Conservation (phyloP, 2,113 vertebrate genomes). For the rabbit (Oryctolagus cuniculus) region DNA sequence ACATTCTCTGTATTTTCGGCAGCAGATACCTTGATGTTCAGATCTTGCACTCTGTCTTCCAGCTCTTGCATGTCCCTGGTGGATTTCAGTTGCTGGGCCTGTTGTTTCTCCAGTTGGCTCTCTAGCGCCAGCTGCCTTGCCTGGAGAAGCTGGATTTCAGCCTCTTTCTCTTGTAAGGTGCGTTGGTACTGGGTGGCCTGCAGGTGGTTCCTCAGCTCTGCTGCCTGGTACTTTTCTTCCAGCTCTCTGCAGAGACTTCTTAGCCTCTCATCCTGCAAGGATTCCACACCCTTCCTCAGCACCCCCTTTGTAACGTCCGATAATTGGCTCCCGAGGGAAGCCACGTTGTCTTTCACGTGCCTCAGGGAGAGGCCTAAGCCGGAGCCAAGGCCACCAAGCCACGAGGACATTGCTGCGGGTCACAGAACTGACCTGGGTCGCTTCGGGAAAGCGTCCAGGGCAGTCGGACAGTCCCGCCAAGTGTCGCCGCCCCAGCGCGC, state of each 20-base stretch:
- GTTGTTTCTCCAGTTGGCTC: slow-evolving; percentile 92
- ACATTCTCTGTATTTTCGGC: slow-evolving; percentile 77
- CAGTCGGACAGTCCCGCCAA: not conserved
- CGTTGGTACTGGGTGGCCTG: slow-evolving; percentile 90
- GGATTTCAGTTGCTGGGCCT: slow-evolving; percentile 84
- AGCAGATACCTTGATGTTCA: slow-evolving; percentile 85
- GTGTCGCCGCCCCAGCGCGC: not conserved
- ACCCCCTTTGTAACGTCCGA: slow-evolving; percentile 94
- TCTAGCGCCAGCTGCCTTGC: slow-evolving; percentile 91
- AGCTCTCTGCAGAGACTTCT: too few species aligned
- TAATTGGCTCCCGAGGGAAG: slow-evolving; percentile 91
- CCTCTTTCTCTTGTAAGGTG: slow-evolving; percentile 93
- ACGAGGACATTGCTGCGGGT: slow-evolving; percentile 87
- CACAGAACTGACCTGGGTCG: not conserved
- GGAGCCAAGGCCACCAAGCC: slow-evolving; percentile 91
- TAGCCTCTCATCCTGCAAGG: too few species aligned
- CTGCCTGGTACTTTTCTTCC: slow-evolving; percentile 90
- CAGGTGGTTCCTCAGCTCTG: slow-evolving; percentile 93
- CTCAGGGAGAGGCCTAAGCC: slow-evolving; percentile 92
- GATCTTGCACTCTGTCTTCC: slow-evolving; percentile 84
- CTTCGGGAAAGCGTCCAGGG: not conserved
- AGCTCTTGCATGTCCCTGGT: slow-evolving; percentile 80
- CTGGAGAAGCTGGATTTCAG: slow-evolving; percentile 93
- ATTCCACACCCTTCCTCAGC: slow-evolving; percentile 90
- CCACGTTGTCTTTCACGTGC: slow-evolving; percentile 91